Conservation (phyloP, 30 jellyfish, hydroid and myxozoan species). For the Chironex yamaguchii region DNA sequence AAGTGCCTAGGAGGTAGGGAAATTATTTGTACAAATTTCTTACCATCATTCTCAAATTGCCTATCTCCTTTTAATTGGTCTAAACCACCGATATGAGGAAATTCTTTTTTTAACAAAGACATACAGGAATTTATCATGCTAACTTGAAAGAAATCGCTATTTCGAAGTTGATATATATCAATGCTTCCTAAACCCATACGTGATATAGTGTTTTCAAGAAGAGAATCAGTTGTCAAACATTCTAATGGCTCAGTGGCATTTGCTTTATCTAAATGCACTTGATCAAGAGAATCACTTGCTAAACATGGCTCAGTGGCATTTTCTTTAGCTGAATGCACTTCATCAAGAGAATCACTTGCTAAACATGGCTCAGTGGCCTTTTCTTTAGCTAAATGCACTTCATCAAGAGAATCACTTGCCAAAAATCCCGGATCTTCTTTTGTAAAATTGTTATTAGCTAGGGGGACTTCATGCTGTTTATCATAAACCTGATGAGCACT, state of each 20-base stretch:
- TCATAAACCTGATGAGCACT: background rate
- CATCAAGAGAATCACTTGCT: no score
- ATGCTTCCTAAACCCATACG: no score
- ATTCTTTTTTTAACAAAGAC: background rate
- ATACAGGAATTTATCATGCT: conserved; percentile 7
- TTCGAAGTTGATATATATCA: background rate
- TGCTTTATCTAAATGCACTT: no score
- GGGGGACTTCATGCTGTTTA: background rate
- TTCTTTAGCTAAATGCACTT: no score
- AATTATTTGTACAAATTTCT: background rate
- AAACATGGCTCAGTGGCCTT: no score
- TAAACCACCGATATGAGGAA: background rate
- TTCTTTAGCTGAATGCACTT: no score
- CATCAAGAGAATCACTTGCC: no score
- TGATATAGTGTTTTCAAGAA: no score
- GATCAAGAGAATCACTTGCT: no score
- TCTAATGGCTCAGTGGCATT: no score
- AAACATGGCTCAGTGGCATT: no score
- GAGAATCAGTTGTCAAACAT: no score
- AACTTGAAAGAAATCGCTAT: background rate
- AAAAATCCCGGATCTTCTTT: background rate
- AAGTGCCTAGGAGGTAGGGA: background rate
- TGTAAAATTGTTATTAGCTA: background rate
- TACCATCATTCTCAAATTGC: background rate
- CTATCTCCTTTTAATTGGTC: background rate